These are phyloP conservation scores for Tenthredo mesomela DNA, from an alignment of 2,888 invertebrate genomes.

Conservation along the genomic window DNA sequence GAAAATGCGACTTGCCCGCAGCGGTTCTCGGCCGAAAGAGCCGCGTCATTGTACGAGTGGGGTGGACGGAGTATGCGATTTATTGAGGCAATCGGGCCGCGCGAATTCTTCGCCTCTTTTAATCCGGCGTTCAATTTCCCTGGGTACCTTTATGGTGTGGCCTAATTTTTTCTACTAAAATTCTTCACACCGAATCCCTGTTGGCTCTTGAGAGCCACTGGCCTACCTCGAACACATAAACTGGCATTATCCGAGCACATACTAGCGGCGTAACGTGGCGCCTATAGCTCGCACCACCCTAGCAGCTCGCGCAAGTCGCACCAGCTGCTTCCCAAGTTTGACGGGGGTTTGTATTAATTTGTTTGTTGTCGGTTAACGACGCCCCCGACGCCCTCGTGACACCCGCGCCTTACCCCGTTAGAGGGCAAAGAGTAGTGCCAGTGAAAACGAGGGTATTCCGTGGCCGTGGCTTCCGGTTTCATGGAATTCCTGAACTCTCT, in stretches of 20 bases:
- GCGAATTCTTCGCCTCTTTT: neutral
- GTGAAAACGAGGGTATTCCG: constrained; percentile 24
- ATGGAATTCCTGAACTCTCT: neutral
- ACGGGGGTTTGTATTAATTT: constrained; percentile 61
- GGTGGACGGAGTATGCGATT: neutral
- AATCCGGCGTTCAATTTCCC: constrained; percentile 20
- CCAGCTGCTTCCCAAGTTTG: constrained; percentile 59
- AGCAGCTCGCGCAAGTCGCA: constrained; percentile 41
- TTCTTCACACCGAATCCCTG: neutral
- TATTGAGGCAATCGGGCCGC: neutral
- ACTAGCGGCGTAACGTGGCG: constrained; percentile 5
- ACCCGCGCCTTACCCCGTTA: constrained; percentile 6
- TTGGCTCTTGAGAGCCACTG: constrained; percentile 41
- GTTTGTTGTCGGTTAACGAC: constrained; percentile 55
- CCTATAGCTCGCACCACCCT: constrained; percentile 29
- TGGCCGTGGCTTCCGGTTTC: constrained; percentile 34
- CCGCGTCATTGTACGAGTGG: neutral
- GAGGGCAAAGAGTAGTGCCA: constrained; percentile 6
- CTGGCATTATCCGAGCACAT: constrained; percentile 50
- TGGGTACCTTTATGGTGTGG: neutral
- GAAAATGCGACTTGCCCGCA: constrained; percentile 38
- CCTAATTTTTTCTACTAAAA: neutral
- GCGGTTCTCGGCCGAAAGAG: constrained; percentile 25
- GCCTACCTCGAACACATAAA: constrained; percentile 39
- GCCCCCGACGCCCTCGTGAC: constrained; percentile 37